Conservation (phyloP, 2,797 vertebrate species). For the Galagoides demidoff region DNA sequence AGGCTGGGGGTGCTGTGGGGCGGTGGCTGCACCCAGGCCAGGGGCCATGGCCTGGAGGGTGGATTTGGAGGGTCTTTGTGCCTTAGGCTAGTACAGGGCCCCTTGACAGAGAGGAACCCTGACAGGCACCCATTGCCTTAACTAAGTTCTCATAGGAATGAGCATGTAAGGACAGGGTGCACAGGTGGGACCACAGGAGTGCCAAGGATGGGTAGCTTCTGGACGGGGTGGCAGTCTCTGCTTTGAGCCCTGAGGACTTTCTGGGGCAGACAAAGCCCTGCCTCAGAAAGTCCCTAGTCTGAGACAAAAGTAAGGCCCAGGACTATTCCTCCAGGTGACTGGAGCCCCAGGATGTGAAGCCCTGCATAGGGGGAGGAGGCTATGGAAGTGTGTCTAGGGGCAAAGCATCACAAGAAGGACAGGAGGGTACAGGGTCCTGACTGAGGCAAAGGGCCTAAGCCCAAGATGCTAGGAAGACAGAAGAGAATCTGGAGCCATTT, state of each 20-base stretch:
- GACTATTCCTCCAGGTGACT: not conserved
- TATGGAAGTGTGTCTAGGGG: not conserved
- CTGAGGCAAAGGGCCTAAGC: not conserved
- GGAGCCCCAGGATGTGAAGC: not conserved
- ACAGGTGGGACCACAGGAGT: not conserved
- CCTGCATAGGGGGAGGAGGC: not conserved
- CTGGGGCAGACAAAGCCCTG: not conserved
- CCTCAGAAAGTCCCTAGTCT: not conserved
- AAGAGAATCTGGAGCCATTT: not conserved
- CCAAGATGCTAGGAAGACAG: not conserved
- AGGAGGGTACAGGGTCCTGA: not conserved
- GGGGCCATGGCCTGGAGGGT: not conserved
- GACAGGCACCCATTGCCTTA: not conserved
- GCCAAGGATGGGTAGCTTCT: not conserved
- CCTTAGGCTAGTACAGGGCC: not conserved
- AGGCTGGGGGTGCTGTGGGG: not conserved
- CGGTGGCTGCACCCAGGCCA: not conserved
- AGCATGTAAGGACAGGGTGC: not conserved
- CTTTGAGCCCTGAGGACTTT: not conserved
- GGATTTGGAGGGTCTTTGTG: not conserved
- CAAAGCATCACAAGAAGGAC: not conserved
- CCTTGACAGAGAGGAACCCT: not conserved
- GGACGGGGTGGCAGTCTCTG: not conserved
- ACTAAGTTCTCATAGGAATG: not conserved
- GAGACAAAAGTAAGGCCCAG: not conserved